Base-by-base conservation (phyloP, 1,140 invertebrate genomes). In the Saccostrea glomerata region DNA sequence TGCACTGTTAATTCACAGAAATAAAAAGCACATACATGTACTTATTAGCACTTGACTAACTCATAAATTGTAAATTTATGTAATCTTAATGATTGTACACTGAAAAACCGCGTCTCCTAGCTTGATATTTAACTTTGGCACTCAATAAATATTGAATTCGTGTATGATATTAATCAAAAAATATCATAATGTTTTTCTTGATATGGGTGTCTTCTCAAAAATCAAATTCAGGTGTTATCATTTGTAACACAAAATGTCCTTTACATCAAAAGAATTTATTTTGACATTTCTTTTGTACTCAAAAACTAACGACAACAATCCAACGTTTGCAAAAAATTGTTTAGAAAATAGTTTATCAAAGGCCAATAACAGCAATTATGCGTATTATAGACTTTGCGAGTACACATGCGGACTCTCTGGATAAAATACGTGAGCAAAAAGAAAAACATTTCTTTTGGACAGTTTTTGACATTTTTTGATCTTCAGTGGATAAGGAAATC, bases 141-240 rank as follows among this genome's bases (percentile, higher is more conserved):
- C 47, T 47, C 47, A 47, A 47, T 47, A 47, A 47, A 47, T 3
- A 47, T 47, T 47, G 70, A 77, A 17, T 13, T 77, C 70, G 70
- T 77, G 70, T 77, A 15, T 77, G 2, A 30, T 77, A 77, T 77
- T 77, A 30, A 77, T 77, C 70, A 77, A 77, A 77, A 30, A 3
- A 77, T 77, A 30, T 77, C 70, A 77, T 77, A 77, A 30, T 77
- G 70, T 77, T 77, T 77, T 23, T 25, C 70, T 77, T 23, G 12
- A 36, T 23, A 73, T 23, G 1, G 66, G 66, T 73, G 25, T 77
- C 70, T 77, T 77, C 70, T 15, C 15, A 9, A 77, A 77, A 1
- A 77, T 15, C 70, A 77, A 30, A 36, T 77, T 77, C 23, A 30
- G 17, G 70, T 77, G 70, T 36, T 77, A 36, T 77, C 70, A 30